A percentile compares a stretch with the other conserved stretches of the same genome.
These are phyloP conservation scores for Sarcophaga caerulescens DNA, from an alignment of 2,888 invertebrate genomes.

Conservation along the genomic window DNA sequence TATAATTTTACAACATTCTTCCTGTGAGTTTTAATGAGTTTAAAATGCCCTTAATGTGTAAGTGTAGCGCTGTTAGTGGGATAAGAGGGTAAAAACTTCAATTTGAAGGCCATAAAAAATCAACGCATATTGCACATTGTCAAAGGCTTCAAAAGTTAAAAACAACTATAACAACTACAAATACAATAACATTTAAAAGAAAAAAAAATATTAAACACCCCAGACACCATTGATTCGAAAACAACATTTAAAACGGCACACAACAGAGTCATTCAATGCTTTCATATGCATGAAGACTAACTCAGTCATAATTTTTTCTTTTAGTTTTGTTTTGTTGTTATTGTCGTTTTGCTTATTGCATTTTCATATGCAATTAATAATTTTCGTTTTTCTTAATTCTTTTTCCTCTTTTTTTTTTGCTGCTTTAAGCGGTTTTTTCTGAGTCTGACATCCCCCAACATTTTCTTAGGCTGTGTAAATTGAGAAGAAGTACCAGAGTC, in stretches of 20 bases:
- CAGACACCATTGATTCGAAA: conserved; percentile 52
- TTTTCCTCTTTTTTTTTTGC: conserved; percentile 11
- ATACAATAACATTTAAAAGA: conserved; percentile 26
- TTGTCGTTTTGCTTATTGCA: conserved; percentile 67
- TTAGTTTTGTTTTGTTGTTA: too few species aligned
- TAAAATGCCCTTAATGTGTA: neutral
- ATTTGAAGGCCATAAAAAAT: conserved; percentile 79
- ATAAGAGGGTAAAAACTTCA: conserved; percentile 69
- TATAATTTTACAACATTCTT: neutral
- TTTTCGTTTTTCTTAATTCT: conserved; percentile 44
- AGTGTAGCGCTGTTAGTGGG: conserved; percentile 12
- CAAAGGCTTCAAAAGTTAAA: conserved; percentile 72
- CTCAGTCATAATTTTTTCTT: conserved; percentile 20
- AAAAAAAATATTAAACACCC: conserved; percentile 34
- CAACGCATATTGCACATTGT: conserved; percentile 79
- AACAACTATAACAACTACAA: conserved; percentile 46
- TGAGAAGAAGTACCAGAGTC: neutral
- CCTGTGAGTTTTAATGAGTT: neutral
- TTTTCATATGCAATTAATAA: conserved; percentile 71
- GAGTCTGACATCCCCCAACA: neutral
- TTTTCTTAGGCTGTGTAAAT: neutral
- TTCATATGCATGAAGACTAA: conserved; percentile 17
- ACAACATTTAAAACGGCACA: conserved; percentile 22
- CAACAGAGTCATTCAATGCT: conserved; percentile 18
- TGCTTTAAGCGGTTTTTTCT: neutral